Conservation (phyloP, 2,797 vertebrate species). For the Hypotaenidia okinawae region DNA sequence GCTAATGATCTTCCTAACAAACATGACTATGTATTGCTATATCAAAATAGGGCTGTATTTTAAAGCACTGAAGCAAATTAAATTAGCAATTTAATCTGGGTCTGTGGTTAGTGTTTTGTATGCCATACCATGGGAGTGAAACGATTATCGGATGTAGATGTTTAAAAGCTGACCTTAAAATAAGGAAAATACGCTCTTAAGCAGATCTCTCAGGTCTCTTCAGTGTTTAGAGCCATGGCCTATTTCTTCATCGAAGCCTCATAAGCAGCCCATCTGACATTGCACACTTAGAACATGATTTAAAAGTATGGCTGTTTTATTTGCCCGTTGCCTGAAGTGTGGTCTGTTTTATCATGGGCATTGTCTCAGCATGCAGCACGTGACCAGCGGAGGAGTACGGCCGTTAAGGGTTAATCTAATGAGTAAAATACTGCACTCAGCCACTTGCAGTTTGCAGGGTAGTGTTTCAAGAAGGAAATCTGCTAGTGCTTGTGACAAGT, state of each 20-base stretch:
- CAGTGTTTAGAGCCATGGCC: neutral
- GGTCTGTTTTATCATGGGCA: neutral
- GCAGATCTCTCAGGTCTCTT: neutral
- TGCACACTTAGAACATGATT: neutral
- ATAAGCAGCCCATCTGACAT: conserved; percentile 18
- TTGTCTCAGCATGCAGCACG: neutral
- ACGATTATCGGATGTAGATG: conserved; percentile 19
- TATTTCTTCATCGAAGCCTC: neutral
- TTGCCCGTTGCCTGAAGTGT: neutral
- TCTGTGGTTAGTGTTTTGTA: neutral
- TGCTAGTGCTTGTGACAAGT: neutral
- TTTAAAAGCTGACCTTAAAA: conserved; percentile 42
- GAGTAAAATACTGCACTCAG: neutral
- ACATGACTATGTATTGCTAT: neutral
- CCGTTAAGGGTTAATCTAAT: neutral
- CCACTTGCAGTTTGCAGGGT: neutral
- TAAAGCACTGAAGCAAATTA: neutral
- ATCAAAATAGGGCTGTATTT: neutral
- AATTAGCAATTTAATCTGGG: neutral
- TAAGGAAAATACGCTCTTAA: conserved; percentile 25
- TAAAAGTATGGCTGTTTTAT: neutral
- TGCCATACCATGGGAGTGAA: neutral
- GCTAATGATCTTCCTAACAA: neutral
- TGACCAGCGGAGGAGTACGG: neutral
- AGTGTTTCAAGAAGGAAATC: neutral